Base-by-base conservation (phyloP, 2,113 vertebrate species). In the Rousettus leschenaultii region DNA sequence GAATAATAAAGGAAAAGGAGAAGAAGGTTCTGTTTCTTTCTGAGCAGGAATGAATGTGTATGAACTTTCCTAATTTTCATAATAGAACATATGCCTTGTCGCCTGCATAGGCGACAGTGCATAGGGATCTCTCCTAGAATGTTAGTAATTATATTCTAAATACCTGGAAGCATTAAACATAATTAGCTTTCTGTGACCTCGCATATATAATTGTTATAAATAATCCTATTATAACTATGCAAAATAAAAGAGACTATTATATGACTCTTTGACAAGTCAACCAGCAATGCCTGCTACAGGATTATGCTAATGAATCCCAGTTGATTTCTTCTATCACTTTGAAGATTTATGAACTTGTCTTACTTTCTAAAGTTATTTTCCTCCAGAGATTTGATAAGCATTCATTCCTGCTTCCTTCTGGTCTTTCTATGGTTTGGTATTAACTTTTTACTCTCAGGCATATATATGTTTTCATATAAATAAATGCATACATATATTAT, bases 171-270 rank as follows among this genome's bases (percentile, higher is more conserved):
- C 91, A 89, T 66, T 93, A 51, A 61, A 63, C 6, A 30, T 70
- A 86, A 65, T 70, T 90, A 68, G 57, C 71, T 89, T 94, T 95
- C 88, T 75, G 21, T 95, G 70, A 75, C 22, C 28, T 86, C 13
- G 21, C 57, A 26, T 61, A 48, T 63, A 28, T 45, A 94, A 91
- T 63, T 83, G 78, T 89, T 78, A 21, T 79, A 86, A 57, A 43
- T 93, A 95, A 77, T 63, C 7, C 24, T 86, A 55, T 75, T 85
- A 15, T 70, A 80, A 33, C 18, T 45, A 18, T 83, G 24, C 15
- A 55, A 59, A 92, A 40, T 80, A 74, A 78, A 57, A 94, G 53
- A 89, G 7, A 83, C 30, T 83, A 1, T 85, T 86, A n/a, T 6
- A 10, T 70, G 24, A 19, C 45, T n/a, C 13, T 70, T 28, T 35